Base-by-base conservation (phyloP, 2,797 vertebrate genomes). In the Sebastes minor region DNA sequence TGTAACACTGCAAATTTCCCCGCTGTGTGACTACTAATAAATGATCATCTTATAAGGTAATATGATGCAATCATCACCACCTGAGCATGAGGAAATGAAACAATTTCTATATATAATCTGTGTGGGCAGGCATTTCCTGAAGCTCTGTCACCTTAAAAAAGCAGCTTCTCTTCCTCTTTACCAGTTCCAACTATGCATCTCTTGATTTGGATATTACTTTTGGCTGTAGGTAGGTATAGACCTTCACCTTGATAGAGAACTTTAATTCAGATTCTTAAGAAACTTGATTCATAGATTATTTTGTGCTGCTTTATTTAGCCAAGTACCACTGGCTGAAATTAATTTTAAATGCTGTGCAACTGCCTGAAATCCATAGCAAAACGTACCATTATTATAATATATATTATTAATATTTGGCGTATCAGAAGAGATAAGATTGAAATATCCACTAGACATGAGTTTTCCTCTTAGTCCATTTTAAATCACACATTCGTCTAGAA, bases 151-250 rank as follows among this genome's bases (percentile, higher is more conserved):
- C 38, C 38, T 10, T 16, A 7, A 16, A 42, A 42, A 42, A 42
- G 38, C 14, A 42, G 38, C 38, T 42, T 42, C 0, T 46, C 42
- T 46, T 46, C 42, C 42, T 18, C 42, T 18, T 18, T 46, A 46
- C 42, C 3, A 46, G 14, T 18, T 46, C 6, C 14, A 46, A 18
- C 6, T 8, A 90, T 87, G 82, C 16, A 30, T 71, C 9, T 25
- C 32, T 5, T 82, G 1, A 61, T 82, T 60, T 14, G 28, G 20
- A 10, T 57, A 0, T 33, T 82, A 7, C 57, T 88, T 74, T 65
- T 76, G 33, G 28, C 63, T 55, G 9, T n/a, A 18, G 81, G 86
- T 90, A 62, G 22, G 86, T 56, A 9, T 23, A 18, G 3, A 69
- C 3, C 2, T 53, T 62, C 9, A 33, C 3, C 5, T 56, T 63